These are phyloP conservation scores for Pitangus sulphuratus DNA, from an alignment of 2,797 vertebrate species.

Conservation along the genomic window DNA sequence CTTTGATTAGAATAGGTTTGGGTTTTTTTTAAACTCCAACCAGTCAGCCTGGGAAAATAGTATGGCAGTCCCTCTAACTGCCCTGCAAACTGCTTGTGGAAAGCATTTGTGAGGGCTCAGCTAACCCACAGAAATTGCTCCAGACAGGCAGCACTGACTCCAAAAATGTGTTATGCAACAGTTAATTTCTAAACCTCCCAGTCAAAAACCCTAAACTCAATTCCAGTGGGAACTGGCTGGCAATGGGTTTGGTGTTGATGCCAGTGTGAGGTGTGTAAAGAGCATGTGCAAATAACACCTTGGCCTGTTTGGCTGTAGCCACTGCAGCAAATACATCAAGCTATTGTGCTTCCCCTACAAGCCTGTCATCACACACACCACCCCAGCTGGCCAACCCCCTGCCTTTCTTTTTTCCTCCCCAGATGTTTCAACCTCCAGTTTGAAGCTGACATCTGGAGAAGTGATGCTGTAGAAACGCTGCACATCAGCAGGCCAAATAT, in stretches of 20 bases:
- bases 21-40: background rate
- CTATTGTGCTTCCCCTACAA: background rate
- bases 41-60: slow-evolving; percentile 30
- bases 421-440: slow-evolving; percentile 19
- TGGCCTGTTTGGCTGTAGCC: background rate
- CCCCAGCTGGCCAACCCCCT: background rate
- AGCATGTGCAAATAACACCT: slow-evolving; percentile 5
- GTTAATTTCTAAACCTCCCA: background rate
- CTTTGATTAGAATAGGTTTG: slow-evolving; percentile 17
- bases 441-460: slow-evolving; percentile 54
- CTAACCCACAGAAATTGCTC: background rate
- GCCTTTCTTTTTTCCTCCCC: background rate
- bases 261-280: slow-evolving; percentile 4
- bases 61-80: background rate
- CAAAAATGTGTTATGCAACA: background rate
- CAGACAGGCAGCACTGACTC: background rate
- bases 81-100: background rate
- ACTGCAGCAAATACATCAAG: background rate
- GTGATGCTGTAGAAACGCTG: slow-evolving; percentile 15
- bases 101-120: background rate
- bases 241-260: background rate
- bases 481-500: background rate
- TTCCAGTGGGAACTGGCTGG: background rate
- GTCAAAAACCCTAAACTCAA: background rate
- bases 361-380: background rate